phyloP scores from a whole-genome alignment of 2,888 invertebrate genomes.

The Nephrotoma guestfalica region DNA sequence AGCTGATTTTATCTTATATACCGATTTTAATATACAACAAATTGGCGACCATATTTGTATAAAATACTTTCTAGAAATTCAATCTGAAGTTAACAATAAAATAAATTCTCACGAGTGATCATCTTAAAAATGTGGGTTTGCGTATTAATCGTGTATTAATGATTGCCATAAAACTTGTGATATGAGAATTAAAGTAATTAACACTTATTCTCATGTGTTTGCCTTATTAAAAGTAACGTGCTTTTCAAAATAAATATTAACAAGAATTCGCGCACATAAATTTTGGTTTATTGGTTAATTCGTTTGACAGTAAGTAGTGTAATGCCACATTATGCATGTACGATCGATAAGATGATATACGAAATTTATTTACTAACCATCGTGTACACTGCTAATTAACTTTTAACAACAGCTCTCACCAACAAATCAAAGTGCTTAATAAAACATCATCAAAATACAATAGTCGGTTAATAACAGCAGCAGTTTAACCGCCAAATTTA shows the following conservation, averaged over 20 bases:
- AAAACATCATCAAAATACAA: neutral
- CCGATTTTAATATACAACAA: too few species aligned
- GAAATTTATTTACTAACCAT: neutral
- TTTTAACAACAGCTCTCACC: neutral
- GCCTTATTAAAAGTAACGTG: neutral
- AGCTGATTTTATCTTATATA: too few species aligned
- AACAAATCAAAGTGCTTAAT: neutral
- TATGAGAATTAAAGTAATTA: neutral
- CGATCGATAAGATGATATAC: neutral
- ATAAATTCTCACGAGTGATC: too few species aligned
- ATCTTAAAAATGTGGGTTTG: too few species aligned
- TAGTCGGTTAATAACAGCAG: neutral
- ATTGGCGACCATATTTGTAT: too few species aligned
- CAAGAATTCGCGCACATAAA: neutral
- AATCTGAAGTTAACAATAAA: too few species aligned
- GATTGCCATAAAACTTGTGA: too few species aligned
- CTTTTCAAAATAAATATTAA: neutral
- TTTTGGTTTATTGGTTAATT: neutral
- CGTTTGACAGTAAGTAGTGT: neutral
- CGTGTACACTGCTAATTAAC: neutral
- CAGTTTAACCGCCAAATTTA: neutral
- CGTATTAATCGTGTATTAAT: too few species aligned
- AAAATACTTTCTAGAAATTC: too few species aligned
- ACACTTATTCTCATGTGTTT: neutral
- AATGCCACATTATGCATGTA: too few species aligned